Base-by-base conservation (phyloP, 37 sponge, comb jelly and placozoan species). In the Aplysina aerophoba region DNA sequence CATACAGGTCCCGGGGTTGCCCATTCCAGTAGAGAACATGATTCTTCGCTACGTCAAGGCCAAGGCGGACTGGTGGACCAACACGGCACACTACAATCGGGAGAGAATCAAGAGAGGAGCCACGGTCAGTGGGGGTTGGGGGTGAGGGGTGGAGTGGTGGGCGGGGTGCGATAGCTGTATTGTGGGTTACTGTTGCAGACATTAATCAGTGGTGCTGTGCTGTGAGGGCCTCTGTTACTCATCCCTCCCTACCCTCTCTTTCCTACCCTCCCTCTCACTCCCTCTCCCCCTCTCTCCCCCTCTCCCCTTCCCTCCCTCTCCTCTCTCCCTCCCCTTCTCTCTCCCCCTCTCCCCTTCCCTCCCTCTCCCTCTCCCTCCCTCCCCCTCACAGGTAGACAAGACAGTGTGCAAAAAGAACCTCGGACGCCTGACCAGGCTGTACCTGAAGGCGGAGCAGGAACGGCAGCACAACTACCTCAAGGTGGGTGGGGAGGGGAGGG, bases 31-130 rank as follows among this genome's bases (percentile, higher is more conserved):
- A 17, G 99, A 98, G 92, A 98, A 98, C 91, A 98, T 98, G 99
- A 98, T 98, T 72, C 89, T 98, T 33, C 93, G 99, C 39, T 98
- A 96, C 53, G 99, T 98, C 73, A 98, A 98, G 94, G 85, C 92
- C 74, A 98, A 98, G 65, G 99, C 99, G 35, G 99, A 98, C 63
- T 98, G 99, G 99, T 98, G 99, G 99, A 98, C 99, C 57, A 98
- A 98, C 89, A 98, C 99, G 20, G 95, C 99, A 40, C 99, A 98
- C 84, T 98, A 98, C 87, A 98, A 98, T 86, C 44, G 99, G 39
- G 99, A 98, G 95, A 84, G 99, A 34, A 98, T 98, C 85, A 68
- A 95, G 58, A 58, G 99, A 71, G 99, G 99, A 16, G 99, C 99
- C 39, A 98, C 99, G 44, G 99, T 92, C 41, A 80, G 69, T 69